Base-by-base conservation (phyloP, 2,888 invertebrate genomes). In the Xanthostigma xanthostigma region DNA sequence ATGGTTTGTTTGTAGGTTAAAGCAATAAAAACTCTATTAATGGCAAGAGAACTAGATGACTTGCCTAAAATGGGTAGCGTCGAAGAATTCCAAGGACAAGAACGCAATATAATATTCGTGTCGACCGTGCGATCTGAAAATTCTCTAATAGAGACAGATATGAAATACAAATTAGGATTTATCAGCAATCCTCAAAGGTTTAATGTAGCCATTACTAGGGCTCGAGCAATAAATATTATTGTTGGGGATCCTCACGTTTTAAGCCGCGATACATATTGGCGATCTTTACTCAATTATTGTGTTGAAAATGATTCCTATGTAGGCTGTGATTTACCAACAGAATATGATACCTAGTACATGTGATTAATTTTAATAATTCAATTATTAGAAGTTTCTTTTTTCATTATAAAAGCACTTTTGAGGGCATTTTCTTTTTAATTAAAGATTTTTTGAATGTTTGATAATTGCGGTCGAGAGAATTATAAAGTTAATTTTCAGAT, bases 131-230 rank as follows among this genome's bases (percentile, higher is more conserved):
- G 79, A 46, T 76, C 78, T 1, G 62, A 66, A 9, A 60, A 62
- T 9, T 58, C 66, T 40, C 59, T 69, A 17, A 51, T 75, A 12
- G 45, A 56, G 0, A 57, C 62, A 1, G 78, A 79, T 54, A 50
- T 72, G 3, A 67, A 64, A 48, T 69, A 75, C 54, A 65, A 72
- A n/a, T 64, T 90, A 36, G 86, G 86, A 2, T 90, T 90, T 59
- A 71, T 90, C 1, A 71, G 75, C 13, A 79, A 79, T 54, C 79
- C 84, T 0, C 84, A 84, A 62, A 74, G 94, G 51, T 73, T 94
- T 57, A 96, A 95, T 68, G 95, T 95, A 0, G 84, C 91, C 1
- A 73, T 94, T 44, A 92, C 91, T 0, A 75, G 95, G 54, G 87
- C 91, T 9, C 79, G 85, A 62, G 76, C 83, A 8, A 70, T 92